Base-by-base conservation (phyloP, 2,888 invertebrate genomes). In the Eilema sororculum region DNA sequence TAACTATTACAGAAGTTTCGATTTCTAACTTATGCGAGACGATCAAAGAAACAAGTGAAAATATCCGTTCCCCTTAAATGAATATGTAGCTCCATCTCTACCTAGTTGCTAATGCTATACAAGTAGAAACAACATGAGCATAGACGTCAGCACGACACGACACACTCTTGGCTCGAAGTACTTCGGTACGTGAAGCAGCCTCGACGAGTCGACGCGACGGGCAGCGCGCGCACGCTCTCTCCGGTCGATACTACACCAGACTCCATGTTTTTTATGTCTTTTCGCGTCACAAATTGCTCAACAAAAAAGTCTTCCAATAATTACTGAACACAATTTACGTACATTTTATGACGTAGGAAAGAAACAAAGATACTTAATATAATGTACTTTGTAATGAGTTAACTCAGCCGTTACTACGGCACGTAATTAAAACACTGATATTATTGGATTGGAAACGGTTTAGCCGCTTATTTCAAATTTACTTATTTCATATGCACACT, bases 221-320 rank as follows among this genome's bases (percentile, higher is more conserved):
- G 89, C 86, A 87, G 90, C 94, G 95, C 95, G 95, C 95, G 94
- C 93, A 89, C 86, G 75, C 81, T 80, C 78, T 75, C 82, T 87
- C 90, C 91, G 95, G 94, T 95, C 95, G 95, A 95, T 95, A 94
- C 87, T 83, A 88, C 90, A 90, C 92, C 93, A 94, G 93, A 93
- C 94, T 93, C 91, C 88, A 93, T 92, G 90, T 93, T 95, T 94
- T 95, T 95, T 93, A 95, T 93, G 93, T 92, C 92, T 88, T 92
- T 91, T 92, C 89, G 89, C 90, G 90, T 91, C 90, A 92, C 88
- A 86, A 91, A 91, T 91, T 91, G 89, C 89, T 90, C 88, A 89
- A 91, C 91, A 90, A 93, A 79, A n/a, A 91, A 89, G 89, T 90
- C 84, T 88, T 88, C 87, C 89, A 91, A 85, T 82, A 80, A 93